A percentile compares a stretch with the other conserved stretches of the same genome.
phyloP scores from a whole-genome alignment of 1,140 invertebrate genomes.

The Drosophila leontia region DNA sequence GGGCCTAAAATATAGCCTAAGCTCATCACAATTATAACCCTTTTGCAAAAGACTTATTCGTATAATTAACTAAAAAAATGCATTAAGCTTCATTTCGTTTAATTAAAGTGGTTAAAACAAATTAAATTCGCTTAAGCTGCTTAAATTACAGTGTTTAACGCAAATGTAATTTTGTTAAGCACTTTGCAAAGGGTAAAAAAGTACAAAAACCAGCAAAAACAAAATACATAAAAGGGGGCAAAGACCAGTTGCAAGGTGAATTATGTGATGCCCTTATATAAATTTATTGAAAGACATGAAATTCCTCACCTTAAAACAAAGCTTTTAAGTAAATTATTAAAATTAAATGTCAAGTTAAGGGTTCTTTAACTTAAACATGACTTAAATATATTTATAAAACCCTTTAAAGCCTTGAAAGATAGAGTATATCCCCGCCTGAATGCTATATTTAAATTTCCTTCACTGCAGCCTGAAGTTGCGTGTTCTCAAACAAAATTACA shows the following conservation, averaged over 20 bases:
- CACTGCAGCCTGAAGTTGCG: conserved; percentile 31
- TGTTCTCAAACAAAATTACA: conserved; percentile 43
- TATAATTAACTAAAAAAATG: conserved; percentile 43
- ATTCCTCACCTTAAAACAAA: background rate
- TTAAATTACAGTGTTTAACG: conserved; percentile 77
- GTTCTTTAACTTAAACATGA: too few species aligned
- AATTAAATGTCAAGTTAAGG: too few species aligned
- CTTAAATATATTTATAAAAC: background rate
- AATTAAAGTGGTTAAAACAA: conserved; percentile 72
- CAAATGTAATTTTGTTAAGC: conserved; percentile 71
- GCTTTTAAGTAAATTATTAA: background rate
- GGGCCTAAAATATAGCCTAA: conserved; percentile 2
- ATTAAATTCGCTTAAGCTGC: conserved; percentile 71
- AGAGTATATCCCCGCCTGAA: background rate
- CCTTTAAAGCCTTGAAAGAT: too few species aligned
- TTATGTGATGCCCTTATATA: background rate
- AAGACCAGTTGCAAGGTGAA: conserved; percentile 19
- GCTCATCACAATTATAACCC: conserved; percentile 23
- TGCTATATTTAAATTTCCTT: background rate
- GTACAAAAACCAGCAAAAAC: conserved; percentile 21
- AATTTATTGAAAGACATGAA: too few species aligned
- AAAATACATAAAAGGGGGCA: conserved; percentile 14
- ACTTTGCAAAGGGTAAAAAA: conserved; percentile 23
- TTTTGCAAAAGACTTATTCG: background rate
- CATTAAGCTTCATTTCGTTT: conserved; percentile 66